A percentile compares a stretch with the other conserved stretches of the same genome.
These are phyloP conservation scores for Nysson spinosus DNA, from an alignment of 2,888 invertebrate genomes.

Conservation along the genomic window DNA sequence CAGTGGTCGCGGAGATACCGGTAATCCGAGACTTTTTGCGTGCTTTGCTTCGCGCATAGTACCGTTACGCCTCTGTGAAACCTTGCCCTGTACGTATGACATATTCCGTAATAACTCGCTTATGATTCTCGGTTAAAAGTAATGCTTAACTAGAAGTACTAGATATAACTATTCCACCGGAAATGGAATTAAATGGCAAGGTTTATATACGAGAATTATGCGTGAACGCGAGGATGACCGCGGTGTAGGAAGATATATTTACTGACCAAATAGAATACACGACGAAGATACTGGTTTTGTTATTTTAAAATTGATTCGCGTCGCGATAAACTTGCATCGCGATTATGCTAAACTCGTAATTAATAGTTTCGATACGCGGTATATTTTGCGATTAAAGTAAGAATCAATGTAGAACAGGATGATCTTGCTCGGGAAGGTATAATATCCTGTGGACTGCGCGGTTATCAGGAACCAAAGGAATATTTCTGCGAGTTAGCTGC, in stretches of 20 bases:
- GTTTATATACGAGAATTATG: background rate
- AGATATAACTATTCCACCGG: background rate
- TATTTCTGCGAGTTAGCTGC: no score
- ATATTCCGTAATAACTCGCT: background rate
- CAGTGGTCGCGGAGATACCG: conserved; percentile 7
- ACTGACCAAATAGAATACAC: no score
- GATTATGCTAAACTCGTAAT: no score
- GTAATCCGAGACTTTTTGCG: conserved; percentile 29
- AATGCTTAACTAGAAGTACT: background rate
- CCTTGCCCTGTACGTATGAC: background rate
- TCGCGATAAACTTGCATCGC: no score
- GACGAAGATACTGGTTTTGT: no score
- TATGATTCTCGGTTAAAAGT: background rate
- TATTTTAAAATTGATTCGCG: no score
- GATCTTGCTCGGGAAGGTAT: no score
- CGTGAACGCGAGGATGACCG: background rate
- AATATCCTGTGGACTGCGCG: no score
- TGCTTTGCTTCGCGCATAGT: conserved; percentile 20
- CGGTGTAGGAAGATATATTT: background rate
- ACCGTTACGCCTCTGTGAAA: conserved; percentile 16
- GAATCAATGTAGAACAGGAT: no score
- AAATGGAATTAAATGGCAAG: background rate
- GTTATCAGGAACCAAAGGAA: no score
- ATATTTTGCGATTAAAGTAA: no score
- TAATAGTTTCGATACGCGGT: no score